Conservation (phyloP, 1,140 invertebrate species). For the Anastatus disparis region DNA sequence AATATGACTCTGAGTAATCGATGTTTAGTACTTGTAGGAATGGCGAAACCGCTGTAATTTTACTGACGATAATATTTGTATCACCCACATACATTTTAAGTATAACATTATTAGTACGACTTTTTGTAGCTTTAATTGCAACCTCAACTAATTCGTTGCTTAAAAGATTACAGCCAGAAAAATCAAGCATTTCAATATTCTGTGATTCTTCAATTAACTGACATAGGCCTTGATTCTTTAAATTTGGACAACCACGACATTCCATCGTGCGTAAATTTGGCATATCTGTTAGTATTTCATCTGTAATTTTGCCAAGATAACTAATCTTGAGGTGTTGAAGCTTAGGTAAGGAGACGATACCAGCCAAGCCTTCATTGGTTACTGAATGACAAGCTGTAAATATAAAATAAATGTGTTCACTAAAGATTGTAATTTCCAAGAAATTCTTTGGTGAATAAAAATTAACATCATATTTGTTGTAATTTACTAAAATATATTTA, state of each 20-base stretch:
- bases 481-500: not conserved
- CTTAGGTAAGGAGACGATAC: slow-evolving; percentile 45
- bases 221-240: slow-evolving; percentile 45
- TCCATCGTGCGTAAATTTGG: slow-evolving; percentile 46
- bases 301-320: slow-evolving; percentile 41
- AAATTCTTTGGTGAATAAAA: not conserved
- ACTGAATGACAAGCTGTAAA: slow-evolving; percentile 45
- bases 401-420: slow-evolving; percentile 20
- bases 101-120: slow-evolving; percentile 47
- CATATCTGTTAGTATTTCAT: slow-evolving; percentile 41
- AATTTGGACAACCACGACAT: slow-evolving; percentile 45
- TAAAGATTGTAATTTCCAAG: not conserved
- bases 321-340: slow-evolving; percentile 51
- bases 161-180: slow-evolving; percentile 47
- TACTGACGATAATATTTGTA: slow-evolving; percentile 35
- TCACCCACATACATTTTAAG: slow-evolving; percentile 52
- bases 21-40: slow-evolving; percentile 55
- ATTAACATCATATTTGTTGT: not conserved
- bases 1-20: slow-evolving; percentile 32
- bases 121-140: slow-evolving; percentile 46
- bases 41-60: slow-evolving; percentile 49
- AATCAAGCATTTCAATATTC: slow-evolving; percentile 49
- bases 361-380: slow-evolving; percentile 45
- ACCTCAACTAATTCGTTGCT: slow-evolving; percentile 42
- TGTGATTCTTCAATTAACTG: slow-evolving; percentile 45